These are phyloP conservation scores for Ennomos erosarius DNA, from an alignment of 2,888 invertebrate genomes.

Conservation along the genomic window DNA sequence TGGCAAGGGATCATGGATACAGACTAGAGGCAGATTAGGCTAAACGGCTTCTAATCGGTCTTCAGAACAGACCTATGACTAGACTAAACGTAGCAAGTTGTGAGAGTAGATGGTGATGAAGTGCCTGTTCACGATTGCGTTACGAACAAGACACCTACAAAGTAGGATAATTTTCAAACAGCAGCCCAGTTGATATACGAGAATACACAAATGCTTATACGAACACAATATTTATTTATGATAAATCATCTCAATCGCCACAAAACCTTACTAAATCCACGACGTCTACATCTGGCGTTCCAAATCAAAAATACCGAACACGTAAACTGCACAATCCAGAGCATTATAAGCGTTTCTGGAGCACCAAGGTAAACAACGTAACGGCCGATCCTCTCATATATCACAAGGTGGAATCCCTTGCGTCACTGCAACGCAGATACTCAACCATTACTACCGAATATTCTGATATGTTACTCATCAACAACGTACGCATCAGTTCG, in stretches of 20 bases:
- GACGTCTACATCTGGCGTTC: conserved; percentile 10
- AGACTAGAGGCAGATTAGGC: too few relatives aligned
- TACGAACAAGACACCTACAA: too few relatives aligned
- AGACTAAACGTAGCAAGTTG: too few relatives aligned
- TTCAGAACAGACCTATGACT: too few relatives aligned
- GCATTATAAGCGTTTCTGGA: conserved; percentile 34
- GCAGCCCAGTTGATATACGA: neutral
- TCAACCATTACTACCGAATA: conserved; percentile 7
- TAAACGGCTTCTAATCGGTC: too few relatives aligned
- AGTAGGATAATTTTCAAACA: neutral
- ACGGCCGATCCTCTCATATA: conserved; percentile 27
- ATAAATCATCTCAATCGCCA: conserved; percentile 13
- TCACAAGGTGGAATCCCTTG: conserved; percentile 37
- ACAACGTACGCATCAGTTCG: conserved; percentile 1
- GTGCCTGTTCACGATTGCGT: too few relatives aligned
- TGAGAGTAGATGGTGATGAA: too few relatives aligned
- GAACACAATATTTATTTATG: neutral
- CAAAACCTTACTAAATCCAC: conserved; percentile 7
- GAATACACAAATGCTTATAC: conserved; percentile 1
- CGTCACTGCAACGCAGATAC: conserved; percentile 30
- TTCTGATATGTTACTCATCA: conserved; percentile 1
- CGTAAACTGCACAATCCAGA: conserved; percentile 26
- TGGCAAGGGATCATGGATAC: too few relatives aligned
- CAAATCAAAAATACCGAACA: conserved; percentile 28
- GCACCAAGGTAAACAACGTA: conserved; percentile 38